These are phyloP conservation scores for Elegia similella DNA, from an alignment of 2,888 invertebrate species.

Conservation along the genomic window DNA sequence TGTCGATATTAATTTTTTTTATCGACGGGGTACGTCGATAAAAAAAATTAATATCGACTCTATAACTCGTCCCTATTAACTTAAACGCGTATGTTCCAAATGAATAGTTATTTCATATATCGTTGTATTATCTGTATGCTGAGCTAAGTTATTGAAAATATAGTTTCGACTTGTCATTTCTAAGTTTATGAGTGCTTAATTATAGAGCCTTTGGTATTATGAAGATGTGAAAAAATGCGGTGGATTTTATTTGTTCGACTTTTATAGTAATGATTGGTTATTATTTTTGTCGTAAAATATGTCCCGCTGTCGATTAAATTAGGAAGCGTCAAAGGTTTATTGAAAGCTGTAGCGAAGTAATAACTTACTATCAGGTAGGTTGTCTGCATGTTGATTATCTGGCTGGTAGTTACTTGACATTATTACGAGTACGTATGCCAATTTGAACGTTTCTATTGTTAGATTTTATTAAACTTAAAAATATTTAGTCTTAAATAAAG, in stretches of 20 bases:
- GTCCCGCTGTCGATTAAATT: not conserved
- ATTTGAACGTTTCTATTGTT: too few relatives aligned
- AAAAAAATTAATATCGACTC: too few relatives aligned
- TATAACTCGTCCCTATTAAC: not conserved
- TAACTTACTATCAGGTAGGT: too few relatives aligned
- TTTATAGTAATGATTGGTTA: not conserved
- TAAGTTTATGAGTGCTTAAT: not conserved
- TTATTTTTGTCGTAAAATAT: not conserved
- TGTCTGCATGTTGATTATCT: too few relatives aligned
- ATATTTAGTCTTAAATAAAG: too few relatives aligned
- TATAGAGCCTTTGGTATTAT: not conserved
- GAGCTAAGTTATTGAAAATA: slow-evolving; percentile 1
- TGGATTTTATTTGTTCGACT: not conserved
- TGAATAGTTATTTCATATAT: slow-evolving; percentile 5
- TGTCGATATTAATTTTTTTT: not conserved
- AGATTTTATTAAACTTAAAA: too few relatives aligned
- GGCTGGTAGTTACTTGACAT: too few relatives aligned
- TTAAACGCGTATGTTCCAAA: not conserved
- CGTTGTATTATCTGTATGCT: not conserved
- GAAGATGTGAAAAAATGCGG: not conserved
- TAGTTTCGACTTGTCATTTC: slow-evolving; percentile 1
- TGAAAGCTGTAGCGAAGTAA: too few relatives aligned
- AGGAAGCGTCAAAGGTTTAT: too few relatives aligned
- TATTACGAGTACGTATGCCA: too few relatives aligned
- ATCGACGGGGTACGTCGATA: too few relatives aligned